Base-by-base conservation (phyloP, 1,140 invertebrate genomes). In the Calycopis cecrops region DNA sequence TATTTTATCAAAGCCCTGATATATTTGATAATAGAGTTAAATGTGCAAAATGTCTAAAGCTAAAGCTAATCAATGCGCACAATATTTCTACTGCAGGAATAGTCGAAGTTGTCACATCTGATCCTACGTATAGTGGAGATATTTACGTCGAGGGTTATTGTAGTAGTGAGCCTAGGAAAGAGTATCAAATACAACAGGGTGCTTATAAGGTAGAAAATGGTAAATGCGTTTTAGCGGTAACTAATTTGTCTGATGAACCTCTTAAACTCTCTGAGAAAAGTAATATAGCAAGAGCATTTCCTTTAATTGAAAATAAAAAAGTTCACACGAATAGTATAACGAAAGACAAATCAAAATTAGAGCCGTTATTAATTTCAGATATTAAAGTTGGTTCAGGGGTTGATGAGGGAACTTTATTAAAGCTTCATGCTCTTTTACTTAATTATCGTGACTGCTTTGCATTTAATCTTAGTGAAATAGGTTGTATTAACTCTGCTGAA, bases 81-180 rank as follows among this genome's bases (percentile, higher is more conserved):
- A 37, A 4, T 28, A 28, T 28, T 28, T 28, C 21, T 3, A 28
- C 21, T 2, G 6, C 21, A 28, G 6, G 2, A 28, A 3, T 28
- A 6, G 21, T 28, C 21, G 21, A 28, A 28, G 21, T 28, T 28
- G 21, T 28, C 21, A 28, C 6, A 28, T 28, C 21, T 28, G 21
- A 55, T 17, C 16, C 48, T 10, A 48, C 44, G 21, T 54, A 44
- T 48, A 44, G 38, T 35, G 52, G 52, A 11, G 52, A 59, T 40
- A 35, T 59, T 34, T 49, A 38, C 48, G 28, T 59, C 14, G 52
- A 55, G 35, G 52, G 52, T 16, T 49, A 59, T 55, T 49, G 52
- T 51, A 48, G 35, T 49, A 17, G 28, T 47, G 42, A 44, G 47
- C 28, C 52, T 47, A 33, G 52, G 14, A 14, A 21, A 18, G 52